Percentiles rank a stretch among this genome's conserved stretches.
These are phyloP conservation scores for Hypselothyrea guttata DNA, from an alignment of 2,888 invertebrate species.

Conservation along the genomic window DNA sequence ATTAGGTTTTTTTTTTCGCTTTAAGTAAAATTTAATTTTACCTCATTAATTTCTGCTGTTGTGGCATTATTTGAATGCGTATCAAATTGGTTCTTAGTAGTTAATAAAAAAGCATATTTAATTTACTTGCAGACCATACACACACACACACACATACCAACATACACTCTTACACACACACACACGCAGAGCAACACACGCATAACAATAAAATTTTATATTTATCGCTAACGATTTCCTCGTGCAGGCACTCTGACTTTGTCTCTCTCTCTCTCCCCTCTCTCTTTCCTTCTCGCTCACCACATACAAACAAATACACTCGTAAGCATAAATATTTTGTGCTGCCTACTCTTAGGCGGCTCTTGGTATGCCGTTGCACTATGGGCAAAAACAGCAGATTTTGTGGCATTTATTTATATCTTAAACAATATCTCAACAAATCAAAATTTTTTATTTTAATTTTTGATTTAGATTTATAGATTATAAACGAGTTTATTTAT, in stretches of 20 bases:
- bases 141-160: conserved; percentile 12
- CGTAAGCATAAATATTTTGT: conserved; percentile 62
- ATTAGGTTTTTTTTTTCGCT: conserved; percentile 2
- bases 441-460: too few species aligned
- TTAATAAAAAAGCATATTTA: conserved; percentile 78
- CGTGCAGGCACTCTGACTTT: too few species aligned
- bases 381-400: too few species aligned
- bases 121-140: conserved; percentile 60
- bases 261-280: too few species aligned
- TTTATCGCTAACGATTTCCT: conserved; percentile 78
- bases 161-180: conserved; percentile 16
- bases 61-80: conserved; percentile 73
- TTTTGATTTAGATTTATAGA: too few species aligned
- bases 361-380: too few species aligned
- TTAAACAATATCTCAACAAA: too few species aligned
- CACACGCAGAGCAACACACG: conserved; percentile 51
- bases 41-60: conserved; percentile 56
- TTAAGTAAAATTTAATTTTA: conserved; percentile 72
- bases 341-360: conserved; percentile 48
- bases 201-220: conserved; percentile 79
- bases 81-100: conserved; percentile 78
- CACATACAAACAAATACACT: conserved; percentile 38
- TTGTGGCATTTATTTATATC: too few species aligned
- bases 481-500: too few species aligned
- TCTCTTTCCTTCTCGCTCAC: conserved; percentile 40